Conservation (phyloP, 2,888 invertebrate species). For the Euphydryas editha region DNA sequence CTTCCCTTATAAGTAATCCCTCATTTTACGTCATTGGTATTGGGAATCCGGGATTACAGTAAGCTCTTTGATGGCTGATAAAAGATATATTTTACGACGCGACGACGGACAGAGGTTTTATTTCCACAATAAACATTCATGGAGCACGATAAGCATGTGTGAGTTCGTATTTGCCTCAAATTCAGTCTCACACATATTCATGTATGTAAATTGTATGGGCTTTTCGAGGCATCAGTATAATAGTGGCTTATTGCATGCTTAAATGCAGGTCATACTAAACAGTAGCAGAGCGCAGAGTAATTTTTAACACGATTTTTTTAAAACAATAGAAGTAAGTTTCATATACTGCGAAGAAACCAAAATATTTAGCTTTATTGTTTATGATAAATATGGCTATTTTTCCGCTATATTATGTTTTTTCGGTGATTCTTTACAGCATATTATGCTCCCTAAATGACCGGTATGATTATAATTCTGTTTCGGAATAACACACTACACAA, state of each 20-base stretch:
- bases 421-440: too few relatives aligned
- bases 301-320: too few relatives aligned
- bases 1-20: background rate
- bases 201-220: constrained; percentile 29
- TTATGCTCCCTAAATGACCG: too few relatives aligned
- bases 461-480: too few relatives aligned
- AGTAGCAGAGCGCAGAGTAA: too few relatives aligned
- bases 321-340: too few relatives aligned
- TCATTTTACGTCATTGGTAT: constrained; percentile 10
- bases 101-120: constrained; percentile 23
- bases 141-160: constrained; percentile 36
- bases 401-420: too few relatives aligned
- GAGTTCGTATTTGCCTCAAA: constrained; percentile 20
- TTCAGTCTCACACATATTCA: constrained; percentile 31
- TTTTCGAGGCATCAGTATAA: constrained; percentile 7
- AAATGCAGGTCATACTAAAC: too few relatives aligned
- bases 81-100: constrained; percentile 22
- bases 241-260: background rate
- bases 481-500: too few relatives aligned
- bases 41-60: constrained; percentile 16
- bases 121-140: constrained; percentile 27
- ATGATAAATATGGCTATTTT: too few relatives aligned
- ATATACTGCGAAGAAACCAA: too few relatives aligned
- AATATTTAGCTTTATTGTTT: too few relatives aligned
- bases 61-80: constrained; percentile 29